Conservation (phyloP, 2,888 invertebrate species). For the Diogma glabrata region DNA sequence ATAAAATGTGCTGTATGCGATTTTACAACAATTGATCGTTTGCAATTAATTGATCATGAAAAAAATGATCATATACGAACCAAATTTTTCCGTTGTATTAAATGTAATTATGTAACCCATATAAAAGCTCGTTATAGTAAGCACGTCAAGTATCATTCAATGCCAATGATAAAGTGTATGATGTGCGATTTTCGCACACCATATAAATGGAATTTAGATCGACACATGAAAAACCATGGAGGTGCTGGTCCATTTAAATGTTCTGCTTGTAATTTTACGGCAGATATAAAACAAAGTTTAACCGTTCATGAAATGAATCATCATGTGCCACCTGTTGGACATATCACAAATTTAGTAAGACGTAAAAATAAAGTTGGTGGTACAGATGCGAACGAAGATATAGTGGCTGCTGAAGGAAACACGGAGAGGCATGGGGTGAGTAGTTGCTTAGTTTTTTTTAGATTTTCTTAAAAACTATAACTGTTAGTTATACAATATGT, state of each 20-base stretch:
- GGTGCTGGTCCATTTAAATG: conserved; percentile 77
- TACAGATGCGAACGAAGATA: conserved; percentile 34
- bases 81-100: conserved; percentile 72
- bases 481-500: no score
- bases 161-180: conserved; percentile 90
- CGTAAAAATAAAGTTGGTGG: conserved; percentile 68
- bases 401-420: conserved; percentile 1
- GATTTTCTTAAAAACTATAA: no score
- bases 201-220: conserved; percentile 85
- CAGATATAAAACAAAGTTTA: conserved; percentile 82
- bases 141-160: conserved; percentile 86
- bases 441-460: background rate
- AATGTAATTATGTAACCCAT: conserved; percentile 86
- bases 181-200: conserved; percentile 89
- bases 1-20: conserved; percentile 55
- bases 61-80: conserved; percentile 64
- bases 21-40: conserved; percentile 51
- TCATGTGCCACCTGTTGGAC: conserved; percentile 69
- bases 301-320: conserved; percentile 89
- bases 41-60: conserved; percentile 56
- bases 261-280: conserved; percentile 79
- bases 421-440: background rate
- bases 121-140: conserved; percentile 82
- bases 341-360: conserved; percentile 43
- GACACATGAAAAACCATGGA: conserved; percentile 86